Evolutionary conservation across 1,140 invertebrate species (phyloP).

Genomic region (Hycleus cichorii): DNA sequence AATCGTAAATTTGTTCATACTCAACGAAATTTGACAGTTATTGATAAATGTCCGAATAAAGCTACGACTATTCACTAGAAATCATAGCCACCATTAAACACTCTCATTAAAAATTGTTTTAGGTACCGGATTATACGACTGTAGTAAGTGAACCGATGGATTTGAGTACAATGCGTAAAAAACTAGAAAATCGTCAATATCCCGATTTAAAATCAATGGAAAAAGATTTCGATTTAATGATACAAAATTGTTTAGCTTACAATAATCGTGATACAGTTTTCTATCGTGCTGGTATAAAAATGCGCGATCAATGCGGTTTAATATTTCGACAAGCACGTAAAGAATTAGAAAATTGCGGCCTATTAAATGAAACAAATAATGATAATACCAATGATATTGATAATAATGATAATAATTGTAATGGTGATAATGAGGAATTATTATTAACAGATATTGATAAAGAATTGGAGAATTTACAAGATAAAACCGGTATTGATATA

Average conservation of each 20-base stretch:
- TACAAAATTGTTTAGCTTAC: constrained; percentile 89
- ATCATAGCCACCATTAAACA: too few species aligned
- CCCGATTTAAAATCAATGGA: constrained; percentile 72
- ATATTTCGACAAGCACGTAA: constrained; percentile 71
- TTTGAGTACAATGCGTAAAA: constrained; percentile 81
- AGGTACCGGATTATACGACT: constrained; percentile 75
- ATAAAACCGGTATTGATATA: constrained; percentile 40
- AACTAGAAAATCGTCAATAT: constrained; percentile 73
- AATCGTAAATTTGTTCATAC: too few species aligned
- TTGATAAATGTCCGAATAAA: too few species aligned
- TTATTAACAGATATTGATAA: constrained; percentile 46
- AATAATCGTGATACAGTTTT: constrained; percentile 91
- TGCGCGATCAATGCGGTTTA: constrained; percentile 75
- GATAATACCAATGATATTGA: constrained; percentile 28
- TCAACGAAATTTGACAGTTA: too few species aligned
- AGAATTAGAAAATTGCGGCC: constrained; percentile 61
- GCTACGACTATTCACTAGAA: too few species aligned
- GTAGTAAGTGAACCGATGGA: constrained; percentile 95
- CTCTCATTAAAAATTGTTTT: constrained; percentile 1
- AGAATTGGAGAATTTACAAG: constrained; percentile 43
- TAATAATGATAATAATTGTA: background rate
- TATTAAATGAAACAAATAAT: constrained; percentile 38
- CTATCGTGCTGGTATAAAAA: constrained; percentile 75
- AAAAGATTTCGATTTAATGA: constrained; percentile 87
- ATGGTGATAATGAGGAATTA: constrained; percentile 37